Conservation (phyloP, 2,113 vertebrate genomes). For the Helogale parvula region DNA sequence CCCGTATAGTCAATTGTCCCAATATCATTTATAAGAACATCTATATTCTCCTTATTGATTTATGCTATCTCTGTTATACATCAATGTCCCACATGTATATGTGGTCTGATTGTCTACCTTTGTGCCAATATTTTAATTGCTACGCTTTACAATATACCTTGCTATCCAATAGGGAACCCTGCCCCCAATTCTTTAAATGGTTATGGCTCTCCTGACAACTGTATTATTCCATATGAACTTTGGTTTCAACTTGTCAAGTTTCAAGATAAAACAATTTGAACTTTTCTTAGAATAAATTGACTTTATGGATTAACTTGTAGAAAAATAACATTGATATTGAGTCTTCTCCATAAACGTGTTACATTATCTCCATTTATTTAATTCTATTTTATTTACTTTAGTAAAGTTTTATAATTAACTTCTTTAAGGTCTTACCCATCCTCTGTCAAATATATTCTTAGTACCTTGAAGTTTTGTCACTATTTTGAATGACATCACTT, state of each 20-base stretch:
- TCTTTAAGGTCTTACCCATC: not conserved
- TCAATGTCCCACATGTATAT: not conserved
- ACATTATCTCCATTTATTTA: not conserved
- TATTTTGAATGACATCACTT: not conserved
- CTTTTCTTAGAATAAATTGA: constrained; percentile 45
- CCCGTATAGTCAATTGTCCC: not conserved
- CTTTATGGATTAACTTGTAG: not conserved
- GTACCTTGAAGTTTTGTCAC: not conserved
- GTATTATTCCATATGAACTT: constrained; percentile 12
- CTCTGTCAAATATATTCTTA: constrained; percentile 24
- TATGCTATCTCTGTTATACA: not conserved
- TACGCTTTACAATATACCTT: not conserved
- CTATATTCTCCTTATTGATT: constrained; percentile 25
- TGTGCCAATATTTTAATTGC: not conserved
- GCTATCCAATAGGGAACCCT: not conserved
- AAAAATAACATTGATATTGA: constrained; percentile 10
- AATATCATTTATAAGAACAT: not conserved
- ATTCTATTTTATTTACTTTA: constrained; percentile 20
- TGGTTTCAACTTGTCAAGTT: not conserved
- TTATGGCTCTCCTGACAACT: not conserved
- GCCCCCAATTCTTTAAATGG: not conserved
- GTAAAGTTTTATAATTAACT: not conserved
- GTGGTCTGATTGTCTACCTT: not conserved
- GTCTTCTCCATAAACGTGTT: not conserved
- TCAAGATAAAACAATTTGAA: not conserved